Percentiles rank a stretch among this genome's conserved stretches.
These are phyloP conservation scores for Chrysopilus asiliformis DNA, from an alignment of 2,888 invertebrate genomes.

Conservation along the genomic window DNA sequence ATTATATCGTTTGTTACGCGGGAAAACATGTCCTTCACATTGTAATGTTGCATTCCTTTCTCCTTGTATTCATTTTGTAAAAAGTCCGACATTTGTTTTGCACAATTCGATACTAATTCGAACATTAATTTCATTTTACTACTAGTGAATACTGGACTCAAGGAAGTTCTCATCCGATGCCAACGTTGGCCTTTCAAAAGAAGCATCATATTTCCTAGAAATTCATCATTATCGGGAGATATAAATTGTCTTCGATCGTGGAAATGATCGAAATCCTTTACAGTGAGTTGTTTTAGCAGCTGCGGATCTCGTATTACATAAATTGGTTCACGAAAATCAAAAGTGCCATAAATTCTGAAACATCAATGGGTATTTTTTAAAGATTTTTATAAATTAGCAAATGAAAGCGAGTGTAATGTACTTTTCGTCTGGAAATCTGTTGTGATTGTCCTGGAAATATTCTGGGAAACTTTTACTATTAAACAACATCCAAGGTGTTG, in stretches of 20 bases:
- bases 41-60: conserved; percentile 18
- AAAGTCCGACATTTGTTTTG: neutral
- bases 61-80: conserved; percentile 1
- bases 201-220: neutral
- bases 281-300: neutral
- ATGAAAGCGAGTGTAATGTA: too few relatives aligned
- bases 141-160: conserved; percentile 30
- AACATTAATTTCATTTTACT: conserved; percentile 38
- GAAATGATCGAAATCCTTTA: neutral
- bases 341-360: neutral
- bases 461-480: neutral
- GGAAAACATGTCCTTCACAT: conserved; percentile 36
- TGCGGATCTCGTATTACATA: neutral
- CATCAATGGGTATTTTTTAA: too few relatives aligned
- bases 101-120: conserved; percentile 12
- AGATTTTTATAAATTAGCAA: too few relatives aligned
- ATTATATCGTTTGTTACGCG: conserved; percentile 42
- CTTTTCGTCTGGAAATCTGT: conserved; percentile 7
- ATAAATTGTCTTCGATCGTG: neutral
- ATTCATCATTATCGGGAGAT: neutral
- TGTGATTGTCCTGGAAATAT: neutral
- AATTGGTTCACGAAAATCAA: neutral
- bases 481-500: conserved; percentile 2
- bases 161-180: neutral
- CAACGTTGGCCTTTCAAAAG: neutral